These are phyloP conservation scores for Camelus bactrianus DNA, from an alignment of 2,113 vertebrate genomes.

Conservation along the genomic window DNA sequence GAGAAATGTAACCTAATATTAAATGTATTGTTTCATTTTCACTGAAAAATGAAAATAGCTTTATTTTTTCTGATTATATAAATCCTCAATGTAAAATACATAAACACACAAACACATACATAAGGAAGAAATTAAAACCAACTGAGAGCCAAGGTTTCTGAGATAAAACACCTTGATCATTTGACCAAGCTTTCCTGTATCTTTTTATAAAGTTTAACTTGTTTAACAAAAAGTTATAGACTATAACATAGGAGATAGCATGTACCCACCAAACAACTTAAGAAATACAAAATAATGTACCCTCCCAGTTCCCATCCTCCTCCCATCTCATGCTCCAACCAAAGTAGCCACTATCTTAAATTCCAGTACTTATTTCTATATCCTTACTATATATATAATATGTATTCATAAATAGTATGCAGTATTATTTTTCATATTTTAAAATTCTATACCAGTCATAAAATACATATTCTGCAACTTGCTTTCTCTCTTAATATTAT, in stretches of 20 bases:
- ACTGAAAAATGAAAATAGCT: constrained; percentile 31
- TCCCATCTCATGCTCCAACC: neutral
- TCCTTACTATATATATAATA: neutral
- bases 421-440: neutral
- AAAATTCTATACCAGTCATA: neutral
- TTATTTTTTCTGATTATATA: constrained; percentile 19
- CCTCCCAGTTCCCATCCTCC: neutral
- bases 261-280: neutral
- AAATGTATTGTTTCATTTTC: neutral
- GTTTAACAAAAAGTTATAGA: neutral
- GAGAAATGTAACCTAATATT: neutral
- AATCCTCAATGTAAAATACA: neutral
- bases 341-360: neutral
- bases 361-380: neutral
- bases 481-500: neutral
- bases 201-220: constrained; percentile 1
- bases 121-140: constrained; percentile 14
- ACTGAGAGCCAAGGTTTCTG: neutral
- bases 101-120: neutral
- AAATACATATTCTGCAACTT: neutral
- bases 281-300: neutral
- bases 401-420: neutral
- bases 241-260: neutral
- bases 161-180: constrained; percentile 26
- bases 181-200: neutral